These are phyloP conservation scores for Hetaerina titia DNA, from an alignment of 2,888 invertebrate species.

Conservation along the genomic window DNA sequence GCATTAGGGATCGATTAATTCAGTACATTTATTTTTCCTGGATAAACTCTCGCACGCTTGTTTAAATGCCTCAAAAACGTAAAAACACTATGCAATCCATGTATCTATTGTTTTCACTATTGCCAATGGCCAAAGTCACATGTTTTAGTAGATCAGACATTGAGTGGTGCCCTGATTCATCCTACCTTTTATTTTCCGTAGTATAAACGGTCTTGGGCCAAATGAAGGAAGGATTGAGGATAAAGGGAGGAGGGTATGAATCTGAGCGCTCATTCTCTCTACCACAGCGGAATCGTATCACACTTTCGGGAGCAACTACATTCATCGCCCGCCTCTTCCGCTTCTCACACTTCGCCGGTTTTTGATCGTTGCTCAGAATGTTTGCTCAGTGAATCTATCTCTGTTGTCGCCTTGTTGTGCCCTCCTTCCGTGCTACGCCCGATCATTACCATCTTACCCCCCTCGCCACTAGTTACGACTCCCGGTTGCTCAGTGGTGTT, in stretches of 20 bases:
- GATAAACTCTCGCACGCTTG: no score
- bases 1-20: no score
- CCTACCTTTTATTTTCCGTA: background rate
- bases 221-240: no score
- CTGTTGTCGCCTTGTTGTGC: background rate
- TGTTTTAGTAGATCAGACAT: background rate
- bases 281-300: background rate
- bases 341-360: background rate
- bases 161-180: background rate
- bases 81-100: background rate
- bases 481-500: background rate
- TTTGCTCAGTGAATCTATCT: background rate
- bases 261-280: background rate
- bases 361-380: background rate
- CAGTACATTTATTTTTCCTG: no score
- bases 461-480: constrained; percentile 24
- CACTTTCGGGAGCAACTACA: background rate
- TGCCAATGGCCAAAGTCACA: background rate
- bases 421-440: background rate
- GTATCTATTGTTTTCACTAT: background rate
- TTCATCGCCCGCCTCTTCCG: background rate
- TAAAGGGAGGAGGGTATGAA: background rate
- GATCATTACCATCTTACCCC: background rate
- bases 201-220: background rate
- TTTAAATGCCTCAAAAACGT: background rate